Evolutionary conservation across 1,140 invertebrate genomes (phyloP), one percentile per base, ranked within the genome.

Genomic region (Helicoverpa armigera): DNA sequence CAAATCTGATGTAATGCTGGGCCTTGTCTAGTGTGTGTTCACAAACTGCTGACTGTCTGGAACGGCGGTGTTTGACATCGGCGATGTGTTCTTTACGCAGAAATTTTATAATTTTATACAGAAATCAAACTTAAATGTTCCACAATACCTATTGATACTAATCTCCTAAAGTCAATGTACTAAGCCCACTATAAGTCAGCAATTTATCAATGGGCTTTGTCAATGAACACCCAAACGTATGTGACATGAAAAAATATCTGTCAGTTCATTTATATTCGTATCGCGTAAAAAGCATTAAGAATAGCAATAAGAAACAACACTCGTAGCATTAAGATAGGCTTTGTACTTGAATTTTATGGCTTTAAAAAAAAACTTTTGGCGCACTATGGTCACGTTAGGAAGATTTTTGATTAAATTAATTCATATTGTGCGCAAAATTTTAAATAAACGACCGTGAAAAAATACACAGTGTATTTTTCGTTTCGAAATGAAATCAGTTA

Each of bases 161-260:
- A 12, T 31, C 23, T 12, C 13, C 4, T 31, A 5, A 16, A 4
- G n/a, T 73, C 51, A 74, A 60, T 58, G 72, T 60, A 16, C 50
- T 29, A n/a, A n/a, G 10, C 2, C 58, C 14, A 43, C 13, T 23
- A 11, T 54, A 16, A 9, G 48, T 74, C 58, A 58, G 35, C 72
- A 74, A 56, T 72, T 51, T 51, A 54, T 72, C 69, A 72, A 72
- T 72, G 69, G 50, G 69, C 29, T 53, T 72, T 11, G 69, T 72
- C 50, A 72, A 72, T 72, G 69, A 23, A 13, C 3, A 23, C 13
- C 35, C 3, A 35, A 48, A 72, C 69, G 69, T 72, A 51, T 54
- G 69, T 72, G 50, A 51, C 48, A 69, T 69, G 65, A 51, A 50
- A 18, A 50, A 50, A 12, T 69, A 5, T 29, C 23, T 29, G 58